Evolutionary conservation across 1,140 invertebrate species (phyloP).

Genomic region (Leptinotarsa lineolata): DNA sequence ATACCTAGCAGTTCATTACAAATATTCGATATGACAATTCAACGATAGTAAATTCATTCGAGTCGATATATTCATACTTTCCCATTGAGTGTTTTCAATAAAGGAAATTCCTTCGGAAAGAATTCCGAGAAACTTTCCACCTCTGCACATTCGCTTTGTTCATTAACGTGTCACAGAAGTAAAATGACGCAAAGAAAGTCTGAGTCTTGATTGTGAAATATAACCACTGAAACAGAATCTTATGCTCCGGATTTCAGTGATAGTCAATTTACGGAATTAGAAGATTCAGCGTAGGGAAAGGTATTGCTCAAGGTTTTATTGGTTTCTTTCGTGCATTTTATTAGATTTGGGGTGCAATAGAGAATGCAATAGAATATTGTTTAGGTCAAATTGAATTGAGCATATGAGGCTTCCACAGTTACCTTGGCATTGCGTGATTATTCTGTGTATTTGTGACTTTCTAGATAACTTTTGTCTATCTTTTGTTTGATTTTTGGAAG

Average conservation of each 20-base stretch:
- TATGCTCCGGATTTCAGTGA: neutral
- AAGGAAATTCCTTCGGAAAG: no score
- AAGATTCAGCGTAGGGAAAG: neutral
- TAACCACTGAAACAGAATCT: neutral
- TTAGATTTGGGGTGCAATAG: neutral
- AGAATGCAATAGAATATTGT: neutral
- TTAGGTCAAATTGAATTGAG: neutral
- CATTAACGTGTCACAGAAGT: neutral
- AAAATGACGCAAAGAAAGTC: conserved; percentile 10
- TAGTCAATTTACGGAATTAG: conserved; percentile 11
- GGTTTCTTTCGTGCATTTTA: neutral
- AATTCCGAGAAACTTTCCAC: neutral
- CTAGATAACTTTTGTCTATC: no score
- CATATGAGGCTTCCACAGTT: neutral
- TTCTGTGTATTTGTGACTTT: no score
- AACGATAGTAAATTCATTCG: no score
- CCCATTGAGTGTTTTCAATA: no score
- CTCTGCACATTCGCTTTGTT: neutral
- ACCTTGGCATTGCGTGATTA: no score
- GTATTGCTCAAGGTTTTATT: neutral
- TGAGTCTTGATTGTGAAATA: conserved; percentile 13
- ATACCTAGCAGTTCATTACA: no score
- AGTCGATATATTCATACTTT: no score
- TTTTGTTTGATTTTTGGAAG: no score
- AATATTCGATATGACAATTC: no score